phyloP scores from a whole-genome alignment of 2,888 invertebrate species.

The Troilus luridus region DNA sequence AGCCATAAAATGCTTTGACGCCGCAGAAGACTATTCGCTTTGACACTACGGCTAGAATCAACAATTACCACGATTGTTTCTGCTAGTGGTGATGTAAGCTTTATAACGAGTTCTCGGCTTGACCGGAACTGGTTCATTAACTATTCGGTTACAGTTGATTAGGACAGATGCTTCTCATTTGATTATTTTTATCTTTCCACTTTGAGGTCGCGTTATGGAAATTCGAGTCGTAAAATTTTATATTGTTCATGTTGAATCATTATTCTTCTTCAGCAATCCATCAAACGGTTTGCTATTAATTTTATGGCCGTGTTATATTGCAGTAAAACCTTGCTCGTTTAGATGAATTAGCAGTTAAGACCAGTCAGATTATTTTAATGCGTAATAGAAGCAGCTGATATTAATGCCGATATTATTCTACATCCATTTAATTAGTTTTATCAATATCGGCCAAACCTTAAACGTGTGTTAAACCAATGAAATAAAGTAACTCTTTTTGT shows the following conservation, averaged over 20 bases:
- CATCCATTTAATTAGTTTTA: no score
- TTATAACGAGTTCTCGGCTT: slow-evolving; percentile 10
- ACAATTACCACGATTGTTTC: background rate
- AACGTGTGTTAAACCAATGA: no score
- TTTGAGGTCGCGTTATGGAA: background rate
- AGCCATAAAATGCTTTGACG: background rate
- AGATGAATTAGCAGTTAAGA: no score
- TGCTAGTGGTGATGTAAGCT: slow-evolving; percentile 8
- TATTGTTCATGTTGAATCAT: background rate
- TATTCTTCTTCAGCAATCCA: no score
- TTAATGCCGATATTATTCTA: no score
- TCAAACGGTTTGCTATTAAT: no score
- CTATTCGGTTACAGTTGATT: background rate
- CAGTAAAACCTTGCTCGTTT: no score
- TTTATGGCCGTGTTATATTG: no score
- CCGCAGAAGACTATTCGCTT: background rate
- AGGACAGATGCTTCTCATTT: background rate
- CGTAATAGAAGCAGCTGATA: no score
- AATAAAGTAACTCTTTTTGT: no score
- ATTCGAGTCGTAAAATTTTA: background rate
- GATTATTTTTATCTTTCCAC: background rate
- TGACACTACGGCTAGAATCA: background rate
- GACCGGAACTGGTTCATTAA: slow-evolving; percentile 7
- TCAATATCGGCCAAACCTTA: no score
- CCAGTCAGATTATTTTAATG: no score